Base-by-base conservation (phyloP, 1,140 invertebrate species). In the Penaeus vannamei region DNA sequence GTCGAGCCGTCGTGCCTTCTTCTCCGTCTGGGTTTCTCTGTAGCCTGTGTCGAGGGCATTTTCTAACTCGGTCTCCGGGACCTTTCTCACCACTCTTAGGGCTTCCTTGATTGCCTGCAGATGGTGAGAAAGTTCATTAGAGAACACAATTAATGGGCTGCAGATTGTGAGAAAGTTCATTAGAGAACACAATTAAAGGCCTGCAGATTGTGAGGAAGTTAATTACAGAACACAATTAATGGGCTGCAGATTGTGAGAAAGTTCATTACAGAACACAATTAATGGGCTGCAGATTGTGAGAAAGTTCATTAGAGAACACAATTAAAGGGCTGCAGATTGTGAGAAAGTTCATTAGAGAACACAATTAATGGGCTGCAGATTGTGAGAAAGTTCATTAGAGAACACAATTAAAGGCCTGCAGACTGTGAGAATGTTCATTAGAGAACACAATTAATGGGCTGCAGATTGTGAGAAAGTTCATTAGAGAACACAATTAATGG, bases 71-170 rank as follows among this genome's bases (percentile, higher is more conserved):
- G 23, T 64, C 60, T 89, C 87, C 0, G 87, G 87, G 22, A 89
- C 82, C n/a, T 89, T 89, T n/a, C 46, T 84, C 42, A 89, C 69
- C 17, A 89, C 80, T 22, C 87, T 69, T n/a, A 89, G 72, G 8
- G 87, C 81, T 79, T 89, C 87, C 60, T 89, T 89, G 17, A 89
- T 89, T 2, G 87, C 87, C 87, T 89, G 82, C 4, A 84, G 29
- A n/a, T 20, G 20, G 53, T 19, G n/a, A n/a, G 20, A 76, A 8
- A 26, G 23, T 76, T 76, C 26, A 32, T 76, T 22, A 29, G 12
- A 76, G 3, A 12, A 14, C 14, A 14, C 10, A 53, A 0, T 3
- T 14, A 53, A 53, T 46, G 10, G 10, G 10, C 10, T 46, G 10
- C 3, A 5, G 10, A 46, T 46, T n/a, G n/a, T n/a, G n/a, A 22